Percentiles rank a stretch among this genome's conserved stretches.
phyloP scores from a whole-genome alignment of 2,888 invertebrate genomes.

The Drosophila colorata region DNA sequence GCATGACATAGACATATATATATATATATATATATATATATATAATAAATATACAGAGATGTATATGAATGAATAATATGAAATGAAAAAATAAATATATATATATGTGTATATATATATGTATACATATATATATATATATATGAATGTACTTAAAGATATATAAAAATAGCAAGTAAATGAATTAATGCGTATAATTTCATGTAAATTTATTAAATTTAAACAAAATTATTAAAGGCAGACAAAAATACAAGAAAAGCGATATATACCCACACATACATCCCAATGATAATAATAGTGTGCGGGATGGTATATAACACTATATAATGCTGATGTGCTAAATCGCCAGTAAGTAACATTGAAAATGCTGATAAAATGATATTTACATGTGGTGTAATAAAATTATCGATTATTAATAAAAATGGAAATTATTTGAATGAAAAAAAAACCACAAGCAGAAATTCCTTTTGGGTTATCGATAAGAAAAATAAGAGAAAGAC shows the following conservation, averaged over 20 bases:
- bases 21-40: constrained; percentile 3
- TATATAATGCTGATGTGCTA: constrained; percentile 23
- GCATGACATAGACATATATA: constrained; percentile 29
- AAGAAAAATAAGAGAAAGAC: too few relatives aligned
- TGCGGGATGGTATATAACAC: constrained; percentile 15
- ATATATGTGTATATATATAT: constrained; percentile 29
- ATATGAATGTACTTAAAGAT: constrained; percentile 26
- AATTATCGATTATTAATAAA: constrained; percentile 75
- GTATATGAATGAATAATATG: too few relatives aligned
- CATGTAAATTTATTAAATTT: constrained; percentile 66
- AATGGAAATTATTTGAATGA: constrained; percentile 64
- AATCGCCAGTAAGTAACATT: constrained; percentile 26
- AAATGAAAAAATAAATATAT: too few relatives aligned
- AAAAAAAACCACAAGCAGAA: constrained; percentile 13
- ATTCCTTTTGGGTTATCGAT: too few relatives aligned
- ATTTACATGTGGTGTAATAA: constrained; percentile 78
- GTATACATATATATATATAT: constrained; percentile 37
- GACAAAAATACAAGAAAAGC: constrained; percentile 14
- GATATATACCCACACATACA: constrained; percentile 25
- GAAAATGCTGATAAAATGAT: constrained; percentile 69
- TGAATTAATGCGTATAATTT: constrained; percentile 60
- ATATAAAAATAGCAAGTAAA: constrained; percentile 61
- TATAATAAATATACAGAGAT: constrained; percentile 16
- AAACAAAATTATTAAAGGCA: constrained; percentile 22
- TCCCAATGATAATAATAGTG: constrained; percentile 52